Percentiles rank a stretch among this genome's conserved stretches.
These are phyloP conservation scores for Sarcophaga variegata DNA, from an alignment of 2,888 invertebrate species.

Conservation along the genomic window DNA sequence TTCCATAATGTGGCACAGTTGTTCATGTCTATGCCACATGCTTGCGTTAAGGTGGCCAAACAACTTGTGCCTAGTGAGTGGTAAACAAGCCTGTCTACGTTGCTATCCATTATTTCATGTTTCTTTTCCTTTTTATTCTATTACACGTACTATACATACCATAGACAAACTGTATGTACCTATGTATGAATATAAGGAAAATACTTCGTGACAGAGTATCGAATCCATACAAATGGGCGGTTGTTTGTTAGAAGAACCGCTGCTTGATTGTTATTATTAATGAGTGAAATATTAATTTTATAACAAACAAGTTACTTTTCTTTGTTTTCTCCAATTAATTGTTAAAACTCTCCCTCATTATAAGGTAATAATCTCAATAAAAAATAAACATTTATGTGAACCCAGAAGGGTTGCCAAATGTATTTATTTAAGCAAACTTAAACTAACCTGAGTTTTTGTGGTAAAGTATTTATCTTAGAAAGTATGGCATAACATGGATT, in stretches of 20 bases:
- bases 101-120: background rate
- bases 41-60: slow-evolving; percentile 54
- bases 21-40: slow-evolving; percentile 43
- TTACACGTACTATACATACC: no score
- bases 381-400: background rate
- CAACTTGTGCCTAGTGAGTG: slow-evolving; percentile 25
- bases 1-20: slow-evolving; percentile 51
- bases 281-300: slow-evolving; percentile 64
- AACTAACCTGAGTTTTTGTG: background rate
- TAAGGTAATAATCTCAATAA: slow-evolving; percentile 52
- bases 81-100: slow-evolving; percentile 23
- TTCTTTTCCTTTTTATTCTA: no score
- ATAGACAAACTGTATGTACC: no score
- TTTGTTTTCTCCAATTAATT: slow-evolving; percentile 38
- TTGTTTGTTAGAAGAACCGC: slow-evolving; percentile 39
- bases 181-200: no score
- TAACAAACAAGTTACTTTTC: slow-evolving; percentile 57
- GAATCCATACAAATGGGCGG: slow-evolving; percentile 47
- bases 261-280: slow-evolving; percentile 42
- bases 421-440: no score
- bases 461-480: no score
- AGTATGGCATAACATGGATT: no score
- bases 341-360: slow-evolving; percentile 60
- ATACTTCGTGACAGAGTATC: slow-evolving; percentile 30
- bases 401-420: slow-evolving; percentile 46